Conservation (phyloP, 2,113 vertebrate species). For the Leptobrachium leishanense region DNA sequence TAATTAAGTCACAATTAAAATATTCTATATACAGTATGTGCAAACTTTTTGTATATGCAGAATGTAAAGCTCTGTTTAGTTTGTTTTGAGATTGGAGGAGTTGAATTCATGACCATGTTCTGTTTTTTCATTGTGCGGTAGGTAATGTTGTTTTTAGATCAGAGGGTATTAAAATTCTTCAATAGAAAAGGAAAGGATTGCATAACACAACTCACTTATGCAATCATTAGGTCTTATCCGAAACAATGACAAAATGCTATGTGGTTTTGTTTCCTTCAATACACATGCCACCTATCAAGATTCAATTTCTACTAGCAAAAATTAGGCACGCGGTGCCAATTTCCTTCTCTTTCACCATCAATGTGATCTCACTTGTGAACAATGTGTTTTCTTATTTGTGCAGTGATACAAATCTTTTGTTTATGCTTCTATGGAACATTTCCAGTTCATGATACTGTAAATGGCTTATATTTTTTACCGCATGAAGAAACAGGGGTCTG, state of each 20-base stretch:
- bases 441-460: no score
- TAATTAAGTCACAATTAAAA: no score
- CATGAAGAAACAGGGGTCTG: no score
- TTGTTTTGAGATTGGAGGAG: not conserved
- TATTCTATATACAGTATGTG: no score
- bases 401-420: no score
- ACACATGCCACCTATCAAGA: not conserved
- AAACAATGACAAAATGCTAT: not conserved
- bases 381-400: no score
- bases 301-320: not conserved
- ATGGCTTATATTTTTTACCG: no score
- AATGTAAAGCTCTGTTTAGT: not conserved
- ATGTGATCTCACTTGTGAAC: no score
- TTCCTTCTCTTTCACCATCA: not conserved
- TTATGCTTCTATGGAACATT: no score
- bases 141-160: constrained; percentile 10
- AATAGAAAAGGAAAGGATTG: not conserved
- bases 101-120: not conserved
- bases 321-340: not conserved
- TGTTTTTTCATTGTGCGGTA: constrained; percentile 9
- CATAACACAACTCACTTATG: not conserved
- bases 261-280: not conserved
- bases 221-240: not conserved
- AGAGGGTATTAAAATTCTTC: not conserved
- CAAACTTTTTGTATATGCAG: no score